Base-by-base conservation (phyloP, 2,113 vertebrate species). In the Xenopus laevis region DNA sequence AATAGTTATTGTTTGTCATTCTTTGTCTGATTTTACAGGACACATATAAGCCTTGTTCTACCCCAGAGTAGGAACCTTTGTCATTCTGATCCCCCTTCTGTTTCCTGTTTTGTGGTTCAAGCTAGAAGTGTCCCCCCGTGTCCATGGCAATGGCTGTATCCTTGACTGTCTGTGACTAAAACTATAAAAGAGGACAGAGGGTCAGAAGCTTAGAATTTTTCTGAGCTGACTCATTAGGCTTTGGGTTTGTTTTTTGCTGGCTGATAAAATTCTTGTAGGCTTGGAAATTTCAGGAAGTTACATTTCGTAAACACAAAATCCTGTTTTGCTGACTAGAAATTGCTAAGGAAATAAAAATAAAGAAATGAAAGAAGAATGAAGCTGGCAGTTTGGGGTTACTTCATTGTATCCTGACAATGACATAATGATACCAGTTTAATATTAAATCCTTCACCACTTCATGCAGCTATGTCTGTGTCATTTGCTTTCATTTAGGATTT, bases 31-130 rank as follows among this genome's bases (percentile, higher is more conserved):
- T 60, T 60, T 21, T 52, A 40, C 72, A 70, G 74, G 59, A 69
- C 74, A 77, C 18, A 61, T 64, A 70, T 70, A n/a, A 64, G 74
- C 61, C 50, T 44, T 62, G 60, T 45, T 40, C 60, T 63, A 18
- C 27, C 65, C 47, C 58, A 30, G 57, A 55, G 55, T 10, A 20
- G 57, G 58, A 75, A 75, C 73, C 33, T 77, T 77, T 77, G 74
- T 70, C 74, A 77, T 60, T 70, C 59, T 45, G 74, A 64, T 77
- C 67, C 74, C n/a, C 74, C 74, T 77, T 77, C 74, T 77, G 74
- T 77, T 77, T 77, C 74, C 74, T 77, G 74, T 77, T 77, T 57
- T 70, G 74, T 69, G 66, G 46, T 57, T 53, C 40, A 21, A 75
- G 73, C 40, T 16, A 52, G 15, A 33, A 16, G 66, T 69, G 66